Conservation (phyloP, 92 coral and sea anemone genomes). For the Actinernus sp. region DNA sequence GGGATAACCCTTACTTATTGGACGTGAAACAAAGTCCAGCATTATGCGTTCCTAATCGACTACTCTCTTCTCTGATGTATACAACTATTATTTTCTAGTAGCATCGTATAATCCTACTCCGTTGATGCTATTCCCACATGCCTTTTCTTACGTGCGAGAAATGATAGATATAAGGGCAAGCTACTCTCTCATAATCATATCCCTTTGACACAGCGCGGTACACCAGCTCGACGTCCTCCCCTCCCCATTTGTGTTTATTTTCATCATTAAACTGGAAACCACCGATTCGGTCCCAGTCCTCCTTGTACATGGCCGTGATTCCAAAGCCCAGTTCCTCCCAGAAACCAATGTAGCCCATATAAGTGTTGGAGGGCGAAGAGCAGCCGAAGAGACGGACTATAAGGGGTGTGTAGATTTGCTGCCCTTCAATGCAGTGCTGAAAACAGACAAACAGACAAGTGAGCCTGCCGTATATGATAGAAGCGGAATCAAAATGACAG, state of each 20-base stretch:
- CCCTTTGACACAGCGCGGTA: conserved; percentile 58
- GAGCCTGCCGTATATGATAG: too few species aligned
- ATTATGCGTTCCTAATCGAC: too few species aligned
- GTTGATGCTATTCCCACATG: conserved; percentile 16
- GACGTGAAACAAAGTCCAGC: too few species aligned
- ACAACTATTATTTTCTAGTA: too few species aligned
- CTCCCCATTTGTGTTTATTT: conserved; percentile 75
- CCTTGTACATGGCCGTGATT: conserved; percentile 72
- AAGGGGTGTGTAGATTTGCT: conserved; percentile 69
- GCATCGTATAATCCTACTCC: not conserved
- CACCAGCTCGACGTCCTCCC: conserved; percentile 81
- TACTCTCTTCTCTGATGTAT: too few species aligned
- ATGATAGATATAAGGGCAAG: conserved; percentile 78
- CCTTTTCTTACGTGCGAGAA: conserved; percentile 41
- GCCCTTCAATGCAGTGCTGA: conserved; percentile 85
- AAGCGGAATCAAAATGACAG: too few species aligned
- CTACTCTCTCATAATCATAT: conserved; percentile 66
- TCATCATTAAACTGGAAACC: conserved; percentile 53
- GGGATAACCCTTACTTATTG: too few species aligned
- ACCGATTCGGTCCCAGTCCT: conserved; percentile 73
- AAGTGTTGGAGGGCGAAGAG: conserved; percentile 38
- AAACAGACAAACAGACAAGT: too few species aligned
- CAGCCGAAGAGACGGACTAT: conserved; percentile 57
- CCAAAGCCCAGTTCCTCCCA: conserved; percentile 79
- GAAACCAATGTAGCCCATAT: conserved; percentile 41